Base-by-base conservation (phyloP, 2,113 vertebrate genomes). In the Archocentrus centrarchus region DNA sequence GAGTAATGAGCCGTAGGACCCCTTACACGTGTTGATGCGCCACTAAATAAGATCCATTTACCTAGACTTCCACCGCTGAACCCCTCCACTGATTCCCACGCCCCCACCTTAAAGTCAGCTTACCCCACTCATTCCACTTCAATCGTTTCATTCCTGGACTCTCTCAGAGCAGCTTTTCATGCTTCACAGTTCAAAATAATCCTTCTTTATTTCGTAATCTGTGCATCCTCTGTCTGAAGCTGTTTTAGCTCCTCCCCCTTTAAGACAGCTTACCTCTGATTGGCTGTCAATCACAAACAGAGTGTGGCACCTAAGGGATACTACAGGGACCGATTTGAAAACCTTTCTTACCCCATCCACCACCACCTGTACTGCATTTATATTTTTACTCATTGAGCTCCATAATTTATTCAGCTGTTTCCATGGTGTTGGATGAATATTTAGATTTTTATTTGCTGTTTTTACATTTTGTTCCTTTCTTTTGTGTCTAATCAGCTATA, bases 11-110 rank as follows among this genome's bases (percentile, higher is more conserved):
- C 93, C 95, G 83, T 96, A 91, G 89, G 92, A 92, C 93, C 91
- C 93, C 93, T 95, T 96, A 96, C 94, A 96, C 92, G 87, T 96
- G 95, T 96, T 95, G 95, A 96, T 92, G 95, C 90, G 88, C 91
- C 84, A 81, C 94, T 95, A 96, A 96, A 95, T 96, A 96, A 95
- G 94, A 96, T 96, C 95, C 93, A 96, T 96, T 96, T 96, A 96
- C 94, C 94, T 95, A 81, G 76, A 90, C 91, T 89, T 82, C 90
- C 79, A 64, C 81, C 78, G 62, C 90, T 77, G 88, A 87, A 79
- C 78, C 66, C 86, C 73, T 10, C 60, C 62, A 15, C 17, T 60
- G 83, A 88, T 83, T 82, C 82, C 77, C 68, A 50, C 73, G 7
- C 78, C 44, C 4, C 18, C 63, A 22, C 60, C 75, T 27, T 39